Conservation (phyloP, 2,888 invertebrate genomes). For the Adineta ricciae region DNA sequence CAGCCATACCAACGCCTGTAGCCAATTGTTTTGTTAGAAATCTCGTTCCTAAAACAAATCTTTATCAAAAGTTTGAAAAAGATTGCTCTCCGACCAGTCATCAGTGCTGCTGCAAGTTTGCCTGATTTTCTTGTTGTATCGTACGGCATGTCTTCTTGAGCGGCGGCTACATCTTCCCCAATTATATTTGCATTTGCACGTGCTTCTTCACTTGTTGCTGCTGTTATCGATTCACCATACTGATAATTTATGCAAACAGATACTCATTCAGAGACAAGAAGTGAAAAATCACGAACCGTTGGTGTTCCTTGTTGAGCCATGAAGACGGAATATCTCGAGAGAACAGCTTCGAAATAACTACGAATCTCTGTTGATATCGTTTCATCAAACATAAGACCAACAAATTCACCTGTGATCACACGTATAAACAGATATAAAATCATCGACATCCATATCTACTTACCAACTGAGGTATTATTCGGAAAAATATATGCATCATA, state of each 20-base stretch:
- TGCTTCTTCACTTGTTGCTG: background rate
- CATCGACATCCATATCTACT: background rate
- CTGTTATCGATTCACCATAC: background rate
- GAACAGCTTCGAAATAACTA: slow-evolving; percentile 58
- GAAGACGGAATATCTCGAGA: slow-evolving; percentile 52
- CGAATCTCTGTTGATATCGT: slow-evolving; percentile 55
- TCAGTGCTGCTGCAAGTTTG: background rate
- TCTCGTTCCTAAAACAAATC: background rate
- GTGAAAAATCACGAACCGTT: background rate
- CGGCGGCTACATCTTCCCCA: background rate
- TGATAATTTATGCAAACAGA: background rate
- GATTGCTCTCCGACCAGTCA: background rate
- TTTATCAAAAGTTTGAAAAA: background rate
- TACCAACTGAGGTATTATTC: slow-evolving; percentile 54
- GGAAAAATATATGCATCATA: slow-evolving; percentile 68
- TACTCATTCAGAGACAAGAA: background rate
- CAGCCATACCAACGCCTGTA: background rate
- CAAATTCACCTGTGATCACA: slow-evolving; percentile 54
- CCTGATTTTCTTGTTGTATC: background rate
- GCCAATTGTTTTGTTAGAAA: slow-evolving; percentile 20
- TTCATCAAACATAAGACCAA: slow-evolving; percentile 61
- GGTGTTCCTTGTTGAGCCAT: slow-evolving; percentile 35
- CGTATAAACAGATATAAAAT: background rate
- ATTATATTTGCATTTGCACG: background rate
- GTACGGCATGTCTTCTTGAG: background rate